Conservation (phyloP, 2,113 vertebrate species). For the Eubucco bourcierii region DNA sequence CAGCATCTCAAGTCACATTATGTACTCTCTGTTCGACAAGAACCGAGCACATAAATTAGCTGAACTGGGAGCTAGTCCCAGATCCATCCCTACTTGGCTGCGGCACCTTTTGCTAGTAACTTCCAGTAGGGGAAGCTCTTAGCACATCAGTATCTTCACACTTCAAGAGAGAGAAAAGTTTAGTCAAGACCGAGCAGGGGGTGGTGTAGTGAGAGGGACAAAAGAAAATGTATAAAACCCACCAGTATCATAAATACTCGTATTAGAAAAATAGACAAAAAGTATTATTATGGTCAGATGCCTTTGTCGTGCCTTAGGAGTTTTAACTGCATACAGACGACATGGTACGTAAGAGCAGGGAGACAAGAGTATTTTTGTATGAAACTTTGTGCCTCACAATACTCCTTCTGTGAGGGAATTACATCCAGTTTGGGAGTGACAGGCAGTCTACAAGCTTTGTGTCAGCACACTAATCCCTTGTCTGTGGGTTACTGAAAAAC, state of each 20-base stretch:
- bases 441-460: slow-evolving; percentile 39
- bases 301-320: background rate
- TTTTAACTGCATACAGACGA: background rate
- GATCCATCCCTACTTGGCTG: slow-evolving; percentile 53
- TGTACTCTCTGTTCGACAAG: slow-evolving; percentile 62
- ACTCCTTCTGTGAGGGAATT: slow-evolving; percentile 30
- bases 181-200: slow-evolving; percentile 1
- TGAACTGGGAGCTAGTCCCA: slow-evolving; percentile 63
- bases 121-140: slow-evolving; percentile 85
- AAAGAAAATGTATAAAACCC: background rate
- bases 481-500: slow-evolving; percentile 52
- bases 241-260: background rate
- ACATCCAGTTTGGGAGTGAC: background rate
- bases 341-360: background rate
- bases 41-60: slow-evolving; percentile 49
- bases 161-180: slow-evolving; percentile 39
- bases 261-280: background rate
- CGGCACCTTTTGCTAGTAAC: slow-evolving; percentile 70
- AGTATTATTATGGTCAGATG: background rate
- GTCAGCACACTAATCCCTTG: slow-evolving; percentile 58
- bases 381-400: slow-evolving; percentile 36
- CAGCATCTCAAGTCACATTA: slow-evolving; percentile 66
- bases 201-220: background rate
- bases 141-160: slow-evolving; percentile 63
- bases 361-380: background rate